Evolutionary conservation across 2,113 vertebrate genomes (phyloP), one percentile per base, ranked within the genome.

Genomic region (Siniperca knerii): DNA sequence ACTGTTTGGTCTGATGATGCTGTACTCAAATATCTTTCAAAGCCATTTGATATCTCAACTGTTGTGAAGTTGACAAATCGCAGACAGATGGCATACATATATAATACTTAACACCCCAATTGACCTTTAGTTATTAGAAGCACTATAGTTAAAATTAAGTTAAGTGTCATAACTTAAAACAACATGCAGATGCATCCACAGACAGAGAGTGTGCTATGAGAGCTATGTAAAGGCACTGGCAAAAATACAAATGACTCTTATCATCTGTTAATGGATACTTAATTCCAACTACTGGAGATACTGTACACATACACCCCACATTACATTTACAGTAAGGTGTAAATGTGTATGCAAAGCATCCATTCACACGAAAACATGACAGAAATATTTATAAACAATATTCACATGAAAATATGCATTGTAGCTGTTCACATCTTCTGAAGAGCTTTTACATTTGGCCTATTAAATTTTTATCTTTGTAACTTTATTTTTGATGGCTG

Each of bases 161-260:
- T n/a, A 54, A 20, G 0, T 40, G 6, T 81, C 18, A 46, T 18
- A 10, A 55, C 0, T 62, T 33, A 40, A 33, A 46, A 73, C 67
- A 21, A 65, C 57, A 13, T 62, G 65, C 40, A 74, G 71, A 85
- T 67, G 66, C 58, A 58, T 69, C 58, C 64, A 70, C 74, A 70
- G 75, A 55, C 15, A 60, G 48, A 54, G 48, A 23, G 13, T 21
- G 35, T 25, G 79, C 55, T 40, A 1, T 23, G 20, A 64, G 44
- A 21, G 54, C 44, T 40, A 18, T 25, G 67, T 37, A 8, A n/a
- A 72, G 13, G 52, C 40, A 21, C 13, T 9, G 66, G 37, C 67
- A 13, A 18, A 54, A 58, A 66, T 58, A 20, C 50, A 33, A 25
- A 69, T 9, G 11, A 75, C 25, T 29, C 29, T 37, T 37, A 60